Conservation (phyloP, 2,888 invertebrate species). For the Dusona sp. region DNA sequence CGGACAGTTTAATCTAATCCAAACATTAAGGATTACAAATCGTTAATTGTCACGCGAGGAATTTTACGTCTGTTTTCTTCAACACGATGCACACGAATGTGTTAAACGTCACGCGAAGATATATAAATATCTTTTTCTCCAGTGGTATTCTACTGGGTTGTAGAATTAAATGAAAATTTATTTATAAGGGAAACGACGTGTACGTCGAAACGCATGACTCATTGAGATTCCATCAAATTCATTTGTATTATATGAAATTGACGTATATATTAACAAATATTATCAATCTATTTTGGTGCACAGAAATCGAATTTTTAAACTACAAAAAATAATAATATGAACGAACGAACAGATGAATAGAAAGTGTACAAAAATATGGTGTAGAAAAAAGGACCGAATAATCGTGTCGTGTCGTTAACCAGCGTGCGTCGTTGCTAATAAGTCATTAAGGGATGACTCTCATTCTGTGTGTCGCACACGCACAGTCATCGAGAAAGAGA, state of each 20-base stretch:
- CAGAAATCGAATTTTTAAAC: background rate
- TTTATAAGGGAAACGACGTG: background rate
- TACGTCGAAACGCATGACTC: no score
- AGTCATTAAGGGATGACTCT: constrained; percentile 82
- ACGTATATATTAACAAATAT: background rate
- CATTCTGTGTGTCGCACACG: constrained; percentile 62
- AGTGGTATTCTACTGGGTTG: background rate
- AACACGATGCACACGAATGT: constrained; percentile 57
- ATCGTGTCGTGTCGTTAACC: constrained; percentile 79
- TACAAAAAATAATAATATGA: background rate
- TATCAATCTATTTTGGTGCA: background rate
- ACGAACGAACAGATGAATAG: background rate
- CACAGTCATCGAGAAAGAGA: constrained; percentile 36
- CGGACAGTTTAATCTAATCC: constrained; percentile 76
- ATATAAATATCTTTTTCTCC: background rate
- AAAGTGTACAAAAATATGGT: constrained; percentile 30
- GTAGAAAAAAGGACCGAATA: constrained; percentile 66
- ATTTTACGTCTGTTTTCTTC: constrained; percentile 72
- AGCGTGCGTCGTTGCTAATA: constrained; percentile 80
- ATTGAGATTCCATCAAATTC: background rate
- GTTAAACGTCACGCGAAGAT: constrained; percentile 18
- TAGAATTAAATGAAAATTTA: background rate
- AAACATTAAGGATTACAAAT: constrained; percentile 81
- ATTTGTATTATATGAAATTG: background rate
- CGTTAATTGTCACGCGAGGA: constrained; percentile 82